A percentile compares a stretch with the other conserved stretches of the same genome.
Conservation (phyloP, 1,140 invertebrate genomes). For the Acromyrmex heyeri region DNA sequence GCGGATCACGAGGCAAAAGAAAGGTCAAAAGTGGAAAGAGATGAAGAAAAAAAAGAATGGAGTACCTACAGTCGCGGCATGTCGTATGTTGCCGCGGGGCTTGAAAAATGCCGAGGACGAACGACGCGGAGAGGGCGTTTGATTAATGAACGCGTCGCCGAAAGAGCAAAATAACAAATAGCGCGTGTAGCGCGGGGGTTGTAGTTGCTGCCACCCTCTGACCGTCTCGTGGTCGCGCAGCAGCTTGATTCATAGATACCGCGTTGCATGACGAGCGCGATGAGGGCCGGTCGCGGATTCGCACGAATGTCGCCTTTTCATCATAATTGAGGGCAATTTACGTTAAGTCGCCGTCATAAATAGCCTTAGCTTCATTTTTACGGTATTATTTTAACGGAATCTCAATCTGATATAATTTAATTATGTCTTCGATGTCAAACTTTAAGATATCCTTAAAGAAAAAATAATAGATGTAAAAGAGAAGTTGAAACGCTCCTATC, state of each 20-base stretch:
- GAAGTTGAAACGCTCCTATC: too few species aligned
- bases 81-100: constrained; percentile 68
- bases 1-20: constrained; percentile 2
- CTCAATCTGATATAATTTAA: constrained; percentile 10
- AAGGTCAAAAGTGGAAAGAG: constrained; percentile 20
- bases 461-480: too few species aligned
- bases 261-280: constrained; percentile 76
- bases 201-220: constrained; percentile 46
- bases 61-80: constrained; percentile 63
- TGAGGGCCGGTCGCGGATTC: constrained; percentile 58
- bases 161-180: constrained; percentile 85
- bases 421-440: not conserved
- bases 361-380: constrained; percentile 3
- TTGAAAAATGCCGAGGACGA: constrained; percentile 81
- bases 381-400: constrained; percentile 25
- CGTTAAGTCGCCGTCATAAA: constrained; percentile 72
- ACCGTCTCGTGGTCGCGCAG: constrained; percentile 39
- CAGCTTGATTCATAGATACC: constrained; percentile 76
- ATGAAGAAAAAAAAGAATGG: constrained; percentile 26
- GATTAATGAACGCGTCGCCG: constrained; percentile 84
- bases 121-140: constrained; percentile 77
- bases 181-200: constrained; percentile 70
- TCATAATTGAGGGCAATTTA: constrained; percentile 73
- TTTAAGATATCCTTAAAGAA: too few species aligned
- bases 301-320: constrained; percentile 66